Evolutionary conservation across 2,888 invertebrate genomes (phyloP), one percentile per base, ranked within the genome.

Genomic region (Cartodere bifasciata): DNA sequence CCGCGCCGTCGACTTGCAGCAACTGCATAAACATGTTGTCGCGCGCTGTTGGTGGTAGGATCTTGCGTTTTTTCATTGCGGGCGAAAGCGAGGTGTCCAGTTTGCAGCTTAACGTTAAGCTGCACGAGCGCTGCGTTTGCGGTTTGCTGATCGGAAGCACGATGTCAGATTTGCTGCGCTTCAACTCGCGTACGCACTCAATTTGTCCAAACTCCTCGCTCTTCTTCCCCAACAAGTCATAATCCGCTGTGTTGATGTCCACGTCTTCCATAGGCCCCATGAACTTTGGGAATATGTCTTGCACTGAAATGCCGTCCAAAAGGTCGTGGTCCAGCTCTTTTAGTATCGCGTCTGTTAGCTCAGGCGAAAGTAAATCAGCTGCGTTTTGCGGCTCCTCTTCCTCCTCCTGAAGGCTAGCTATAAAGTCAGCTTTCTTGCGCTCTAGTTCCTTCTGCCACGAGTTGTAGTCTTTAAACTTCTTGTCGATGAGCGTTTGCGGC

Each of bases 341-440:
- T 47, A 85, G 81, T 52, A 86, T 84, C 6, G 84, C 84, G 52
- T 86, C 85, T 50, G 84, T 82, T 3, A 85, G 68, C 63, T 86
- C 86, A 0, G 84, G 85, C n/a, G 85, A 83, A 29, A 86, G 58
- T 6, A 86, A 60, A 55, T 85, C 84, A 3, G 80, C 77, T 33
- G 80, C 76, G 46, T 73, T 80, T 51, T 84, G 83, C n/a, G 77
- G 78, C 49, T 78, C 78, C 53, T 78, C 78, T 40, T 81, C 81
- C 47, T 72, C 75, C 50, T 77, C 75, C 32, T 52, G 51, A 5
- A 52, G 53, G 9, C 38, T 37, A 15, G 53, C 50, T 10, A 48
- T 41, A 13, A 74, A 70, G 41, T 75, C 75, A 48, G 73, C 70
- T 43, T 80, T 80, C 46, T 71, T 75, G 50, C 72, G 72, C 21